Conservation (phyloP, 2,113 vertebrate species). For the Bujurquina vittata region DNA sequence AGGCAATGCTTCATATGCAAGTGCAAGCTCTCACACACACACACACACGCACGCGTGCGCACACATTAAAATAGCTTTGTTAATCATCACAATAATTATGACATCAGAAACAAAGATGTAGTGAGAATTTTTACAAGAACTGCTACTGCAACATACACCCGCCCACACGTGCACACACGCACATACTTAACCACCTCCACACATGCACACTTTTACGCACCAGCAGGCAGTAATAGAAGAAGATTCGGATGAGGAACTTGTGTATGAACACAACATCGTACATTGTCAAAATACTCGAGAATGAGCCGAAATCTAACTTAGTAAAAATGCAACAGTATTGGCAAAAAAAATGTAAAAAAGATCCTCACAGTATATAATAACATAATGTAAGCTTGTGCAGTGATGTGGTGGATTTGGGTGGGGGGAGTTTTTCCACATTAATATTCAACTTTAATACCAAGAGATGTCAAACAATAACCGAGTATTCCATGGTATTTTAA, state of each 20-base stretch:
- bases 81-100: not conserved
- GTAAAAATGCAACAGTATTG: not conserved
- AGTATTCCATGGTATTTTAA: no score
- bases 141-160: conserved; percentile 3
- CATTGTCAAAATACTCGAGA: not conserved
- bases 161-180: conserved; percentile 6
- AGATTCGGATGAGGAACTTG: not conserved
- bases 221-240: not conserved
- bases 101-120: conserved; percentile 5
- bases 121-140: conserved; percentile 23
- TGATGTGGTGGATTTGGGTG: no score
- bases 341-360: not conserved
- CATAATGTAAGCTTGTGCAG: no score
- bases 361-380: not conserved
- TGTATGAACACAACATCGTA: not conserved
- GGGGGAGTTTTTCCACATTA: no score
- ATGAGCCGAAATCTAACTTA: not conserved
- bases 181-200: not conserved
- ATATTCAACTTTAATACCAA: no score
- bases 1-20: conserved; percentile 37
- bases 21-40: not conserved
- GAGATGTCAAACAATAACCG: no score
- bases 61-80: not conserved
- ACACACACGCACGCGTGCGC: conserved; percentile 2
- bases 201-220: conserved; percentile 4